Conservation (phyloP, 2,797 vertebrate genomes). For the Enteromius mattozi region DNA sequence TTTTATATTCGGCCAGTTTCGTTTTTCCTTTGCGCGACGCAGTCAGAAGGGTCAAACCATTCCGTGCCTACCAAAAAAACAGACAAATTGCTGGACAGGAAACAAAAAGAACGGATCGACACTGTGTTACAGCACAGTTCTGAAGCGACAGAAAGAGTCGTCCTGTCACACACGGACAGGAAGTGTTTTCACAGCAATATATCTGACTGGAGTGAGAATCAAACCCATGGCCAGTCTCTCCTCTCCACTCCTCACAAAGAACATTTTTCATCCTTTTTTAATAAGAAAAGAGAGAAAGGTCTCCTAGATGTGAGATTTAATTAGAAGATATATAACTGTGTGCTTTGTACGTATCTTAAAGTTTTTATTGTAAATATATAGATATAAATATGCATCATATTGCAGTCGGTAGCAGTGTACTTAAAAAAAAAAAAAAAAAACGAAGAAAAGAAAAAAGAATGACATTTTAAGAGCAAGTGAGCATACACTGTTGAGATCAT, state of each 20-base stretch:
- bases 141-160: conserved; percentile 25
- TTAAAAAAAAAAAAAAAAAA: conserved; percentile 74
- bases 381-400: conserved; percentile 85
- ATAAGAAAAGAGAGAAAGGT: conserved; percentile 42
- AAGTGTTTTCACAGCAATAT: conserved; percentile 46
- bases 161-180: conserved; percentile 33
- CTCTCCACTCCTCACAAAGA: conserved; percentile 30
- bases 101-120: neutral
- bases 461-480: conserved; percentile 78
- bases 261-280: conserved; percentile 26
- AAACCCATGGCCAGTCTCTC: conserved; percentile 58
- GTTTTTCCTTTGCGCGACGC: conserved; percentile 67
- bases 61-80: conserved; percentile 83
- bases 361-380: conserved; percentile 91
- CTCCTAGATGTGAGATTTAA: conserved; percentile 64
- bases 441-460: conserved; percentile 70
- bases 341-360: conserved; percentile 78
- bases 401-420: conserved; percentile 76
- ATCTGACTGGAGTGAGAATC: conserved; percentile 52
- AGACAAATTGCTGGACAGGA: conserved; percentile 38
- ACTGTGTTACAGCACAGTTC: conserved; percentile 30
- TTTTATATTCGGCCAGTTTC: conserved; percentile 81
- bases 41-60: conserved; percentile 80
- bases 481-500: conserved; percentile 85
- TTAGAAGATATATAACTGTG: conserved; percentile 64